Base-by-base conservation (phyloP, 2,797 vertebrate genomes). In the Poeciliopsis infans region DNA sequence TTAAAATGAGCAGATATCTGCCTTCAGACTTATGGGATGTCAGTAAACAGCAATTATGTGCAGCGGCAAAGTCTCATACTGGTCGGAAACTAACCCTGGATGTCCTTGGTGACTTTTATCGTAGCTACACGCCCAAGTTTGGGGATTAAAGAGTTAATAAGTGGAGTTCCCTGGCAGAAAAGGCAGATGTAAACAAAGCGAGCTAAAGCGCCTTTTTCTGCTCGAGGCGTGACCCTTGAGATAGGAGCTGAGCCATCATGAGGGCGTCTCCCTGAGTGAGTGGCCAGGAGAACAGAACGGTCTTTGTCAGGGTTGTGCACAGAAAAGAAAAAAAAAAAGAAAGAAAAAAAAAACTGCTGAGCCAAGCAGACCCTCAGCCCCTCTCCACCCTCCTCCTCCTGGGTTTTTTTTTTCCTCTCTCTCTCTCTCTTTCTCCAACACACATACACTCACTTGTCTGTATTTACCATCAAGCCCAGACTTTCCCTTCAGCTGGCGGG, bases 201-300 rank as follows among this genome's bases (percentile, higher is more conserved):
- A 79, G 68, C 69, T 72, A 80, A 80, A 88, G 86, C 87, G 85
- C 80, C 84, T 90, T 87, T 57, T 39, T 41, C 87, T 64, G 88
- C 81, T 78, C 31, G 80, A 93, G 93, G 93, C 92, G 86, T 92
- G 93, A 94, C 89, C 91, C 87, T 83, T 51, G 85, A 93, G 94
- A 94, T 94, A 92, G 90, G 89, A 89, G 85, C 87, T 15, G 64
- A 90, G 89, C 88, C 92, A 94, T 94, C 93, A 92, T 87, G 92
- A 92, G 94, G 93, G 93, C 89, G 94, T 93, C 85, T 93, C 94
- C 86, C 86, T 51, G 82, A 88, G 84, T 70, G 87, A 84, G 89
- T 85, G 88, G 88, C 81, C 83, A 51, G 77, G 80, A 90, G 88
- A 94, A 95, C 92, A 95, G 86, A 91, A 86, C 83, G 82, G 86